phyloP scores from a whole-genome alignment of 1,140 invertebrate species.

The Heliconius hewitsoni region DNA sequence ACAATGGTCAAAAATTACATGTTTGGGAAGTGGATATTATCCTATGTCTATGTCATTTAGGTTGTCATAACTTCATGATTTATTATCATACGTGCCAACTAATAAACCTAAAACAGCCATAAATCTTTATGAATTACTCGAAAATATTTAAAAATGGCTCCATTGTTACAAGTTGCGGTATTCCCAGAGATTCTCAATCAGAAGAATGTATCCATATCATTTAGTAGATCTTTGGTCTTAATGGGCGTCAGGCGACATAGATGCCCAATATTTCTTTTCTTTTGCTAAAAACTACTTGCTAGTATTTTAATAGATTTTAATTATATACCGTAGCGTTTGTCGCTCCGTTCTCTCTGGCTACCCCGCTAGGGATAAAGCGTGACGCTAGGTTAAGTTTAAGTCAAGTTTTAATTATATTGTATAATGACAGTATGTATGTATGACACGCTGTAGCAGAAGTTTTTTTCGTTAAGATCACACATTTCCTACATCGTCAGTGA shows the following conservation, averaged over 20 bases:
- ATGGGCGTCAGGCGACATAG: not conserved
- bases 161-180: not conserved
- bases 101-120: not conserved
- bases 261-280: not conserved
- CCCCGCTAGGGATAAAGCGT: no score
- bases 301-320: not conserved
- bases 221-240: not conserved
- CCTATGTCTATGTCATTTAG: not conserved
- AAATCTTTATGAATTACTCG: conserved; percentile 10
- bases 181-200: conserved; percentile 3
- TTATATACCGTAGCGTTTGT: not conserved
- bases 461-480: no score
- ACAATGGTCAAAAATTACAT: not conserved
- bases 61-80: conserved; percentile 10
- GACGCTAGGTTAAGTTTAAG: no score
- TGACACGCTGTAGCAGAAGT: no score
- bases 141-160: conserved; percentile 4
- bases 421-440: no score
- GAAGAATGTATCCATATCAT: not conserved
- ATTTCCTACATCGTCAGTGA: not conserved
- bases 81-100: conserved; percentile 9
- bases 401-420: not conserved
- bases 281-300: not conserved
- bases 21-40: not conserved
- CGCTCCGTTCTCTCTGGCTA: no score